Conservation (phyloP, 2,113 vertebrate species). For the Columbina picui region DNA sequence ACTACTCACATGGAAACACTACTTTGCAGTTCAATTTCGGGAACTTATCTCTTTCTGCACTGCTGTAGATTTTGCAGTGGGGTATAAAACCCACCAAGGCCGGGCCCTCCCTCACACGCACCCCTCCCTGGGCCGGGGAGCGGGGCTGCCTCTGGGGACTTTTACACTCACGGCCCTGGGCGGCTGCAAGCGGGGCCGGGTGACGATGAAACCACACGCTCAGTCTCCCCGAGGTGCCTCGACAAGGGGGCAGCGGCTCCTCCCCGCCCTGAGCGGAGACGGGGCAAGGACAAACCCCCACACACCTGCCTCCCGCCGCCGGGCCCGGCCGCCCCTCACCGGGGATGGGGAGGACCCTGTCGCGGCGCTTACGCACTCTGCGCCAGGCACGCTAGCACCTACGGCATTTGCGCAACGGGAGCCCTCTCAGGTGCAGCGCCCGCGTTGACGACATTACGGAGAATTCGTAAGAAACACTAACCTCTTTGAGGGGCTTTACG, state of each 20-base stretch:
- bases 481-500: slow-evolving; percentile 29
- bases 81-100: rapidly evolving
- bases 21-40: not conserved
- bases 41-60: not conserved
- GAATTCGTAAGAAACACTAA: slow-evolving; percentile 30
- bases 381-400: not conserved
- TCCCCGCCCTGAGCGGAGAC: not conserved
- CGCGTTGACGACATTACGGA: slow-evolving; percentile 33
- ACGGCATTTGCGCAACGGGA: not conserved
- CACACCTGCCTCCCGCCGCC: not conserved
- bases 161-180: not conserved
- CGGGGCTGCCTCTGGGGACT: rapidly evolving
- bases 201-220: not conserved
- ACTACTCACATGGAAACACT: not conserved
- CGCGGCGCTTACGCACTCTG: not conserved
- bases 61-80: not conserved
- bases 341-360: not conserved
- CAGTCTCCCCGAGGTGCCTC: not conserved
- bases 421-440: slow-evolving; percentile 33
- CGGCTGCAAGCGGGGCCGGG: not conserved
- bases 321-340: not conserved
- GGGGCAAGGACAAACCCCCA: not conserved
- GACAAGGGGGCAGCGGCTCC: not conserved
- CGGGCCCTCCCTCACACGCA: not conserved
- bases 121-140: not conserved